Conservation (phyloP, 2,888 invertebrate species). For the Bruchidius siliquastri region DNA sequence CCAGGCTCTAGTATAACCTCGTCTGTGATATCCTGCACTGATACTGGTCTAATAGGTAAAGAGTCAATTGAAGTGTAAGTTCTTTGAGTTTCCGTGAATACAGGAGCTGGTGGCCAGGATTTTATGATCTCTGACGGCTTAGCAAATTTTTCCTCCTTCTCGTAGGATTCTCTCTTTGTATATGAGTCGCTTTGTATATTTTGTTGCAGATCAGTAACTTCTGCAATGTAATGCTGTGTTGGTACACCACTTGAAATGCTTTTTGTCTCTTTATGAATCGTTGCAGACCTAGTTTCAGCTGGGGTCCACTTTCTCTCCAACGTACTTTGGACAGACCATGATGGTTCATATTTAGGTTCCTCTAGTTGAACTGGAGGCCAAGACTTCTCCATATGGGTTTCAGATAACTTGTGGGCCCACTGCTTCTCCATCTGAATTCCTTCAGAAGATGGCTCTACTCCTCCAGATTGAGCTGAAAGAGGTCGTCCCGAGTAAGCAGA, state of each 20-base stretch:
- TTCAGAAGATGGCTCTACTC: slow-evolving; percentile 53
- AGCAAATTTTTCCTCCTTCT: slow-evolving; percentile 45
- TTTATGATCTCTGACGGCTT: slow-evolving; percentile 50
- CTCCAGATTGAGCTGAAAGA: slow-evolving; percentile 23
- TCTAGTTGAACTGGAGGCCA: slow-evolving; percentile 49
- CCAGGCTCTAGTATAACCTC: slow-evolving; percentile 60
- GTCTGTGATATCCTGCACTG: slow-evolving; percentile 47
- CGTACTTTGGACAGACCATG: slow-evolving; percentile 43
- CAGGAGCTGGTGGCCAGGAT: slow-evolving; percentile 46
- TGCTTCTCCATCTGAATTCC: slow-evolving; percentile 64
- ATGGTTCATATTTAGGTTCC: slow-evolving; percentile 35
- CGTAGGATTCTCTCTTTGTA: slow-evolving; percentile 34
- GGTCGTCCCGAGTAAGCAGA: slow-evolving; percentile 30
- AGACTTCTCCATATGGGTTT: slow-evolving; percentile 47
- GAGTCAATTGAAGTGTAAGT: slow-evolving; percentile 31
- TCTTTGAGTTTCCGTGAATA: slow-evolving; percentile 27
- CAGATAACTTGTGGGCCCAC: slow-evolving; percentile 55
- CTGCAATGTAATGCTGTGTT: slow-evolving; percentile 44
- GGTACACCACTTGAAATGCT: slow-evolving; percentile 21
- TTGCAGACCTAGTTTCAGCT: slow-evolving; percentile 25
- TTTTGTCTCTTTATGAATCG: slow-evolving; percentile 27
- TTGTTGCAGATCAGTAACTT: slow-evolving; percentile 42
- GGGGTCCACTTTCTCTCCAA: slow-evolving; percentile 45
- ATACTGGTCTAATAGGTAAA: slow-evolving; percentile 40
- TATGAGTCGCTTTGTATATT: slow-evolving; percentile 28